phyloP scores from a whole-genome alignment of 2,113 vertebrate genomes.

The Fregata magnificens region DNA sequence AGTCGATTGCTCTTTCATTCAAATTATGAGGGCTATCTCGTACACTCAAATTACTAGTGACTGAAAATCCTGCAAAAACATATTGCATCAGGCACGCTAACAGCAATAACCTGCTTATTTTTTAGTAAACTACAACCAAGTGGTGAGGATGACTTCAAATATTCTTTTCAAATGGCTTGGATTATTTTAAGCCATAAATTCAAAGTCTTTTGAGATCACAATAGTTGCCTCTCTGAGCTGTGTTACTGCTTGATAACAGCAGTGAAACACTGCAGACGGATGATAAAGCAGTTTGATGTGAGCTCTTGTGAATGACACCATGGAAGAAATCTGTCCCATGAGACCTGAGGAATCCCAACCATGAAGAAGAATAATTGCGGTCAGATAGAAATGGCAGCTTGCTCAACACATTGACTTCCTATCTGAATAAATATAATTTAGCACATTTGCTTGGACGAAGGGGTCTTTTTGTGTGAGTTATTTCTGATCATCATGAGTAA shows the following conservation, averaged over 20 bases:
- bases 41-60: background rate
- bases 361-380: constrained; percentile 6
- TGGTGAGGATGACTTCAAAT: background rate
- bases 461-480: background rate
- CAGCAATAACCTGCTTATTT: background rate
- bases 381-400: constrained; percentile 44
- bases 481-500: background rate
- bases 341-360: constrained; percentile 11
- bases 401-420: background rate
- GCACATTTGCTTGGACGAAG: background rate
- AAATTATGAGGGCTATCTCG: background rate
- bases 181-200: constrained; percentile 39
- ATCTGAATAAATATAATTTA: constrained; percentile 9
- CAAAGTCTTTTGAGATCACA: constrained; percentile 26
- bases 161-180: background rate
- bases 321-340: constrained; percentile 19
- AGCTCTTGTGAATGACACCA: constrained; percentile 8
- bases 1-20: background rate
- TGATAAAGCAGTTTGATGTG: constrained; percentile 43
- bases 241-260: constrained; percentile 42
- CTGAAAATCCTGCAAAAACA: background rate
- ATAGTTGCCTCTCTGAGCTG: background rate
- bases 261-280: constrained; percentile 22
- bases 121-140: background rate
- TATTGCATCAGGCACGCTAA: background rate